phyloP scores from a whole-genome alignment of 1,140 invertebrate species.

The Prorops nasuta region DNA sequence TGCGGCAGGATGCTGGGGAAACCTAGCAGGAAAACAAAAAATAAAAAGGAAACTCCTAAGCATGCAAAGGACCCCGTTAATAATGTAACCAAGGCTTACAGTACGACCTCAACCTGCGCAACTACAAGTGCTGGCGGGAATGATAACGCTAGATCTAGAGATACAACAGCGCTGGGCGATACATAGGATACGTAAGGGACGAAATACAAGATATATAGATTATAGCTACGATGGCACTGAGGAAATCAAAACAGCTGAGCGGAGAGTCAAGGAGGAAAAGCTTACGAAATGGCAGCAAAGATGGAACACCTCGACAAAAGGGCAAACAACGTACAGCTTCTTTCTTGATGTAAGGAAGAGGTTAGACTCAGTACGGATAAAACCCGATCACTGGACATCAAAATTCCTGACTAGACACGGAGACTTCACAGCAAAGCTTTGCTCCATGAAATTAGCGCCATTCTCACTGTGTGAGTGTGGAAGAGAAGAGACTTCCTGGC shows the following conservation, averaged over 20 bases:
- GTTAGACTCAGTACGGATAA: not conserved
- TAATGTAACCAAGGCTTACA: slow-evolving; percentile 23
- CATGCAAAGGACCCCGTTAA: slow-evolving; percentile 21
- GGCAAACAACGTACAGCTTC: slow-evolving; percentile 1
- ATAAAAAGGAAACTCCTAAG: not conserved
- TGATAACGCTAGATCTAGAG: slow-evolving; percentile 11
- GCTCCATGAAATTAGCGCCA: not conserved
- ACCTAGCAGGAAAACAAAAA: too few relatives aligned
- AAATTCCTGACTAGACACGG: slow-evolving; percentile 13
- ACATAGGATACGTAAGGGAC: not conserved
- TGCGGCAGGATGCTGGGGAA: slow-evolving; percentile 29
- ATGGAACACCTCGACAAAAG: slow-evolving; percentile 3
- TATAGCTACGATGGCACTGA: not conserved
- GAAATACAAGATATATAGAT: not conserved
- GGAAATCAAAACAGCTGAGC: not conserved
- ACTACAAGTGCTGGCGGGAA: slow-evolving; percentile 9
- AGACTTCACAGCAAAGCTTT: not conserved
- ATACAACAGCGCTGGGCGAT: not conserved
- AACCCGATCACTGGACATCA: not conserved
- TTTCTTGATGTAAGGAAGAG: slow-evolving; percentile 4
- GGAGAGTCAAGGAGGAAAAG: not conserved
- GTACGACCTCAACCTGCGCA: slow-evolving; percentile 25
- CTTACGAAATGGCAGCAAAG: slow-evolving; percentile 8
- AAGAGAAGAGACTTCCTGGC: too few relatives aligned
- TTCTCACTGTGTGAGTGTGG: not conserved